These are phyloP conservation scores for Tigriopus japonicus DNA, from an alignment of 1,140 invertebrate genomes.

Conservation along the genomic window DNA sequence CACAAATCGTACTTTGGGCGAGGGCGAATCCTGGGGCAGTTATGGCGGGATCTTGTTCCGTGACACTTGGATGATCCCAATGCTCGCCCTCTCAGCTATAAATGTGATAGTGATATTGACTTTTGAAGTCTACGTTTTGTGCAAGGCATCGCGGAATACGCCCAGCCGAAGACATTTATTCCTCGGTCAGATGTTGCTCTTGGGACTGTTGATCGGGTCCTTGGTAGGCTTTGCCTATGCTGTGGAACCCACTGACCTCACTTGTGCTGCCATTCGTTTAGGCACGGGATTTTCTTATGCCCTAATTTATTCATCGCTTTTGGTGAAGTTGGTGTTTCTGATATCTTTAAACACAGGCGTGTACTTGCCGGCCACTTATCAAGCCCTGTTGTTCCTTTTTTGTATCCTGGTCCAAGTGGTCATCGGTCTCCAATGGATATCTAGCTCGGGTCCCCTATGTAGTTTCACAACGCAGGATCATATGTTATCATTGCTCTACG, in stretches of 20 bases:
- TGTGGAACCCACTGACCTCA: slow-evolving; percentile 51
- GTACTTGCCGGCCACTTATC: slow-evolving; percentile 79
- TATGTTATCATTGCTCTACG: slow-evolving; percentile 55
- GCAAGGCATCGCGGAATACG: slow-evolving; percentile 60
- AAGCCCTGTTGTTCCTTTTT: slow-evolving; percentile 65
- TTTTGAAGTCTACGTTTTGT: slow-evolving; percentile 74
- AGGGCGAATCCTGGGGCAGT: slow-evolving; percentile 18
- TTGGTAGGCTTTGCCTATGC: slow-evolving; percentile 56
- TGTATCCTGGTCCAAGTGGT: slow-evolving; percentile 59
- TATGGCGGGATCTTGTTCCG: slow-evolving; percentile 33
- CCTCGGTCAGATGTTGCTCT: slow-evolving; percentile 67
- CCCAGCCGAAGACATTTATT: slow-evolving; percentile 67
- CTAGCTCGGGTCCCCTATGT: slow-evolving; percentile 28
- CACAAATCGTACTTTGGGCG: slow-evolving; percentile 22
- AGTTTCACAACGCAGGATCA: slow-evolving; percentile 30
- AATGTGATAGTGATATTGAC: slow-evolving; percentile 57
- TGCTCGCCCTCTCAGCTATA: slow-evolving; percentile 52
- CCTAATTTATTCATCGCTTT: slow-evolving; percentile 68
- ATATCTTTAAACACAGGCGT: slow-evolving; percentile 74
- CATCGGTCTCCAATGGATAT: slow-evolving; percentile 65
- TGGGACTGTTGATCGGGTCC: slow-evolving; percentile 65
- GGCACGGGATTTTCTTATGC: slow-evolving; percentile 70
- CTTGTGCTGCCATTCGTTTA: slow-evolving; percentile 62
- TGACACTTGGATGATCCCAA: slow-evolving; percentile 65
- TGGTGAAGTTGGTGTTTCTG: slow-evolving; percentile 83